Evolutionary conservation across 2,113 vertebrate species (phyloP), one percentile per base, ranked within the genome.

Genomic region (Amazona vittata): DNA sequence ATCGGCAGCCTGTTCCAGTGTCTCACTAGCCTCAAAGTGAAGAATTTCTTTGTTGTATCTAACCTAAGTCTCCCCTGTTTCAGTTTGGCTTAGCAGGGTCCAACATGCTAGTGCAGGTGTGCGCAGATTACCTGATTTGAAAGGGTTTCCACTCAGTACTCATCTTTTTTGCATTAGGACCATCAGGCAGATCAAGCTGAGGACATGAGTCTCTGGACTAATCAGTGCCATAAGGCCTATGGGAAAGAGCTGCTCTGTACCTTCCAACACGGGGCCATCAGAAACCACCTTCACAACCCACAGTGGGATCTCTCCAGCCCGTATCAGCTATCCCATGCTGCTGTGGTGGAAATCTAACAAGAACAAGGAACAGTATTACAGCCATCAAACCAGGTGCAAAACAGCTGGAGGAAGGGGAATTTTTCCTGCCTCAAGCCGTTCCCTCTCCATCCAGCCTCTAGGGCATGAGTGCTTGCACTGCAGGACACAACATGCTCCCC

Each of bases 151-250:
- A 19, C 73, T 55, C 49, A 52, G 33, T 6, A 63, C 17, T 85
- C n/a, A 12, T 47, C 35, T 70, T 78, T 63, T 22, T 21, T 2
- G 3, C 37, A 11, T 71, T 65, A 20, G 3, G 25, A 39, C 44
- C 1, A 0, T 18, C 59, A 62, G 47, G n/a, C 9, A 2, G 5
- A 28, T 29, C 0, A 2, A 70, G 74, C 16, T 57, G 28, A 74
- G 69, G 79, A 50, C 49, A 46, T 28, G 12, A 87, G 62, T 26
- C 35, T 29, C 21, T 57, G 52, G n/a, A 69, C 20, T 20, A 18
- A 37, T 1, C 33, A 86, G 57, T 21, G 7, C 6, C 6, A 0
- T 10, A 37, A 67, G 19, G 35, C 15, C 55, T 35, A 76, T 20
- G 31, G 26, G 29, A 43, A 50, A 46, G 14, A 80, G 71, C 20